These are phyloP conservation scores for Acleris holmiana DNA, from an alignment of 2,888 invertebrate species.

Conservation along the genomic window DNA sequence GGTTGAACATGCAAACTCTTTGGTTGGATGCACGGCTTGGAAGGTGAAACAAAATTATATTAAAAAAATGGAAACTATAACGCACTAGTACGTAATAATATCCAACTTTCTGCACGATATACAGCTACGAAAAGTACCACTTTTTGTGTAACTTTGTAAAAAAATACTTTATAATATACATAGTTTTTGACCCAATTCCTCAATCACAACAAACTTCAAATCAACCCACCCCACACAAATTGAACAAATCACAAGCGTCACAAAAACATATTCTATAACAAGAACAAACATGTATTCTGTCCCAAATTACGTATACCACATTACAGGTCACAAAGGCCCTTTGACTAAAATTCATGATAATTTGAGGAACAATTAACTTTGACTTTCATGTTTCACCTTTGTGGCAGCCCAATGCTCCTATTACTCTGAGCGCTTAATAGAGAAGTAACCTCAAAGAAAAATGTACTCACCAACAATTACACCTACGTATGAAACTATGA, in stretches of 20 bases:
- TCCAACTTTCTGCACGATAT: no score
- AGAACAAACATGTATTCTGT: slow-evolving; percentile 7
- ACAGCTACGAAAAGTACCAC: no score
- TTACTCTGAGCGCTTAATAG: slow-evolving; percentile 80
- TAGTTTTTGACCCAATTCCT: no score
- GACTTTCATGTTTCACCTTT: slow-evolving; percentile 78
- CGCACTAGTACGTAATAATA: no score
- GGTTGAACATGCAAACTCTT: no score
- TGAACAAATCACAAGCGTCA: background rate
- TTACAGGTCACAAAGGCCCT: slow-evolving; percentile 48
- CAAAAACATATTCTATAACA: background rate
- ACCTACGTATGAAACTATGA: slow-evolving; percentile 80
- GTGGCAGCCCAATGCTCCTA: slow-evolving; percentile 73
- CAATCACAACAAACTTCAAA: background rate
- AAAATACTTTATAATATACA: no score
- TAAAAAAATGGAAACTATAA: no score
- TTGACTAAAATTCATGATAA: slow-evolving; percentile 79
- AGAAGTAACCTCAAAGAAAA: slow-evolving; percentile 84
- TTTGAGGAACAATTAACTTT: slow-evolving; percentile 79
- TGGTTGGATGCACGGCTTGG: no score
- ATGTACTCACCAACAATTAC: slow-evolving; percentile 83
- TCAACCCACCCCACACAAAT: background rate
- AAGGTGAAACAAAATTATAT: no score
- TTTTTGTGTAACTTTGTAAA: no score
- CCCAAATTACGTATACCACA: slow-evolving; percentile 24